Evolutionary conservation across 1,140 invertebrate species (phyloP), one percentile per base, ranked within the genome.

Genomic region (Drosophila carrolli): DNA sequence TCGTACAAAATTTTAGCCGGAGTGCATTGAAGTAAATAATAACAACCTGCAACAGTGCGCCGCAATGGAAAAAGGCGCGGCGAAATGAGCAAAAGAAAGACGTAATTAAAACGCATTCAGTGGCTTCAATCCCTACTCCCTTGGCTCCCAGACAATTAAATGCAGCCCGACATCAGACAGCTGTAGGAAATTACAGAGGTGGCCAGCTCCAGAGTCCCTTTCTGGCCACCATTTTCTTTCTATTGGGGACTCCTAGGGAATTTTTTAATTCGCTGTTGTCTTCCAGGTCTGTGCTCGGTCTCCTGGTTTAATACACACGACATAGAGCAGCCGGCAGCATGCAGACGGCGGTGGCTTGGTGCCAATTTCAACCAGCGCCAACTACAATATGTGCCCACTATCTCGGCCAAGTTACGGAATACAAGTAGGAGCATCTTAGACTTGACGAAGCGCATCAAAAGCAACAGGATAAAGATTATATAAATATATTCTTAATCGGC

Each of bases 71-170:
- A 57, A 70, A 59, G 77, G 61, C 65, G 78, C 62, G 56, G 61
- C 46, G 56, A 81, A 82, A 78, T 82, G 62, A 78, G 79, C 79
- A 82, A 78, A 57, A 65, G 61, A 66, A 76, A 76, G 72, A 65
- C 68, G 79, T 78, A 81, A 81, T 82, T 81, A 81, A 81, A 81
- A 81, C 79, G 74, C 67, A 78, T 78, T 78, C 68, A 81, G 23
- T 11, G 14, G 19, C 32, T 60, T 9, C 5, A 16, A 46, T 13
- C n/a, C 44, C 37, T 48, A 35, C 13, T 48, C 19, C 13, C 19
- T 10, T n/a, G 13, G 29, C 13, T 46, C 27, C 32, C 29, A 70
- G 63, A 73, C 70, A 70, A 59, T 72, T 68, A 72, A 53, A 72
- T 46, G 54, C 54, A 46, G 54, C 38, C 10, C 50, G 32, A 11